phyloP scores from a whole-genome alignment of 2,888 invertebrate genomes.

The Anthrax anthrax region DNA sequence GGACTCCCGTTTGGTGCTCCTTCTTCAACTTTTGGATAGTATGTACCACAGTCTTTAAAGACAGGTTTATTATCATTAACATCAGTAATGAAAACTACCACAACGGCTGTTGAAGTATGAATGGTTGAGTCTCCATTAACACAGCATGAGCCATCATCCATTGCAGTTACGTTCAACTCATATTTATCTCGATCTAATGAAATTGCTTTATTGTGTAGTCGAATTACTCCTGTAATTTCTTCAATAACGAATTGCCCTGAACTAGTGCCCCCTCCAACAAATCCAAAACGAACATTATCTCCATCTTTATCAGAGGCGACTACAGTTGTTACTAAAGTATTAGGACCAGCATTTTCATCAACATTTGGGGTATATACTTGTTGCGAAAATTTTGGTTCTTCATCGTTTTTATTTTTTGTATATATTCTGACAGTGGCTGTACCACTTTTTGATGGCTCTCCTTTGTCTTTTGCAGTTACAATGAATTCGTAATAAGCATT shows the following conservation, averaged over 20 bases:
- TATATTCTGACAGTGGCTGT: slow-evolving; percentile 88
- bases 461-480: slow-evolving; percentile 89
- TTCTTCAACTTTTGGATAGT: slow-evolving; percentile 88
- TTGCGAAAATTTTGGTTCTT: slow-evolving; percentile 91
- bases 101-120: slow-evolving; percentile 87
- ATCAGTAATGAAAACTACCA: slow-evolving; percentile 92
- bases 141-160: slow-evolving; percentile 96
- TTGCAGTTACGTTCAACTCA: slow-evolving; percentile 89
- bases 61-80: slow-evolving; percentile 95
- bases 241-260: slow-evolving; percentile 91
- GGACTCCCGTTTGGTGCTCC: slow-evolving; percentile 88
- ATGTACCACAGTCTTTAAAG: slow-evolving; percentile 85
- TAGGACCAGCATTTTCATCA: slow-evolving; percentile 89
- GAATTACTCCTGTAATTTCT: slow-evolving; percentile 87
- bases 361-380: slow-evolving; percentile 94
- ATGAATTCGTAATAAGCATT: slow-evolving; percentile 92
- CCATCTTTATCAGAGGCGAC: slow-evolving; percentile 97
- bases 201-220: slow-evolving; percentile 74
- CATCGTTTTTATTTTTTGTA: slow-evolving; percentile 97
- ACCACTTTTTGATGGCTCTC: slow-evolving; percentile 82
- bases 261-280: slow-evolving; percentile 77
- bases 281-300: slow-evolving; percentile 85
- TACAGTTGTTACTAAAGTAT: slow-evolving; percentile 88
- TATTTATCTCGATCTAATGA: slow-evolving; percentile 85
- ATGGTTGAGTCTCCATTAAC: slow-evolving; percentile 74